Base-by-base conservation (phyloP, 2,888 invertebrate species). In the Ramazzottius varieornatus region DNA sequence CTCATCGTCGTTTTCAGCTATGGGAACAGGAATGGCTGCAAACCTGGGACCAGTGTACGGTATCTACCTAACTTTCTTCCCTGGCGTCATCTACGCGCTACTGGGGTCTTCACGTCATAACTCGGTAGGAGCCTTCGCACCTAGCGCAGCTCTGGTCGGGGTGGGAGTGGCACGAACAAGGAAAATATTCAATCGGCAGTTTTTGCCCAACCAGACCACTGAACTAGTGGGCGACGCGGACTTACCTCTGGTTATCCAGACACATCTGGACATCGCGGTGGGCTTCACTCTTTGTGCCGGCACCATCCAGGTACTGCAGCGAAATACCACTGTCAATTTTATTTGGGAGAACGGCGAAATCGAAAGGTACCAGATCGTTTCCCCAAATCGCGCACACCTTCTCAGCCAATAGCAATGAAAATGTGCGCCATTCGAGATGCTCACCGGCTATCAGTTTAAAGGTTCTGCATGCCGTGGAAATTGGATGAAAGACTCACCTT, bases 1-100 rank as follows among this genome's bases (percentile, higher is more conserved):
- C n/a, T n/a, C n/a, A n/a, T n/a, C n/a, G n/a, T n/a, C n/a, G n/a
- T 40, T 20, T 8, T 40, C 24, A 54, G 54, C 54, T 8, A 54
- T 54, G 54, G 54, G 54, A 13, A 54, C 54, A 16, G 54, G 54
- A 13, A 54, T 54, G 54, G 54, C 29, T n/a, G 54, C 54, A 16
- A 54, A 54, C 54, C 54, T 54, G 16, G 54, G 54, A 8, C 54
- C 54, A n/a, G 20, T 54, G 8, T 54, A 54, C 54, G 54, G 54
- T 24, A 54, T 54, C 24, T 54, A 54, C 24, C 24, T 54, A 24
- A 54, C 54, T 8, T 54, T 54, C 54, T 54, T 54, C 54, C 54
- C 54, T 54, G 54, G 54, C 8, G 4, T 54, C 4, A 13, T 54
- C 4, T 54, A 54, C 54, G 54, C 54, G 4, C 4, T 54, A 16